Evolutionary conservation across 2,888 invertebrate genomes (phyloP).

Genomic region (Stomorhina lunata): DNA sequence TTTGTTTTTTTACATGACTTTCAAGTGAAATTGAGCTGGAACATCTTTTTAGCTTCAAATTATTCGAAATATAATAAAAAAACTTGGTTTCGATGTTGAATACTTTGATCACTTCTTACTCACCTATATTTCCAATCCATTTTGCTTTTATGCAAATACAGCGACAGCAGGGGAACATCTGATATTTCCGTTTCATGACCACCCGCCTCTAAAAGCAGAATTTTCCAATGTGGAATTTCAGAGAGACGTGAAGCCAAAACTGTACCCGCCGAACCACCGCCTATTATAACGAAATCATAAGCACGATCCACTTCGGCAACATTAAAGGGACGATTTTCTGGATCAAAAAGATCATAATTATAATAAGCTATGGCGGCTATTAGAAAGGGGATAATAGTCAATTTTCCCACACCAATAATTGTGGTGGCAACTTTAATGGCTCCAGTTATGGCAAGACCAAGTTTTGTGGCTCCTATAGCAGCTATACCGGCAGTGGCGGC

Average conservation of each 20-base stretch:
- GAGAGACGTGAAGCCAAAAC: slow-evolving; percentile 90
- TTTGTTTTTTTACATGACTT: too few relatives aligned
- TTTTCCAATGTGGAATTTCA: slow-evolving; percentile 89
- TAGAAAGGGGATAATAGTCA: slow-evolving; percentile 87
- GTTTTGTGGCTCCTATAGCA: slow-evolving; percentile 80
- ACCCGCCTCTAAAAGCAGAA: slow-evolving; percentile 90
- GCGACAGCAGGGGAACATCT: slow-evolving; percentile 91
- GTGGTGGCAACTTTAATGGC: slow-evolving; percentile 87
- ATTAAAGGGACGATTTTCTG: slow-evolving; percentile 89
- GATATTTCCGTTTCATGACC: slow-evolving; percentile 93
- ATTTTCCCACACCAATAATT: slow-evolving; percentile 86
- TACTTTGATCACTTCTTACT: slow-evolving; percentile 71
- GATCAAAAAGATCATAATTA: slow-evolving; percentile 91
- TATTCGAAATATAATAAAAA: too few relatives aligned
- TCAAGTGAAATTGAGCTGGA: too few relatives aligned
- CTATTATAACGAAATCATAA: slow-evolving; percentile 91
- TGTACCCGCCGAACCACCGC: slow-evolving; percentile 91
- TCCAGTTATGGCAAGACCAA: slow-evolving; percentile 80
- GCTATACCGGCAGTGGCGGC: slow-evolving; percentile 75
- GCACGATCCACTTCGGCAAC: slow-evolving; percentile 84
- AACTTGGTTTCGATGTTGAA: too few relatives aligned
- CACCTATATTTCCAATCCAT: slow-evolving; percentile 94
- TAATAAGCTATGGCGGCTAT: slow-evolving; percentile 89
- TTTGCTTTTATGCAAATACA: slow-evolving; percentile 93
- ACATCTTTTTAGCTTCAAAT: not conserved